phyloP scores from a whole-genome alignment of 2,888 invertebrate genomes.

The Pimpla rufipes region DNA sequence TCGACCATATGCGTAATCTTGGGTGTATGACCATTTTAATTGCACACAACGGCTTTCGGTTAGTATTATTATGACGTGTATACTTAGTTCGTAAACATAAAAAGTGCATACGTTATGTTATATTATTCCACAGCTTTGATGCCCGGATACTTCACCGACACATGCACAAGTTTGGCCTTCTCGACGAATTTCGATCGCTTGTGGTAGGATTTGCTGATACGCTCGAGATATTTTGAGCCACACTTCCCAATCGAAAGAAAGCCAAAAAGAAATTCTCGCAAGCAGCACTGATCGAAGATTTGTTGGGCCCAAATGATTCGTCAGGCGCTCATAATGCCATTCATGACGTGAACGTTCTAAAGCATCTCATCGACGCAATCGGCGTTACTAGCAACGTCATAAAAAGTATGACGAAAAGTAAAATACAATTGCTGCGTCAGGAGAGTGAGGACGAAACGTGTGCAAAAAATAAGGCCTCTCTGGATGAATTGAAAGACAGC shows the following conservation, averaged over 20 bases:
- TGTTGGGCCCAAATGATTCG: neutral
- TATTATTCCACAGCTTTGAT: conserved; percentile 37
- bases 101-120: conserved; percentile 6
- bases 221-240: conserved; percentile 8
- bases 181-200: conserved; percentile 28
- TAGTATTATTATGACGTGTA: conserved; percentile 1
- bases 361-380: conserved; percentile 8
- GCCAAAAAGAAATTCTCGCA: conserved; percentile 15
- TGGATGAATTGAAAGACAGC: conserved; percentile 26
- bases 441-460: conserved; percentile 34
- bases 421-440: neutral
- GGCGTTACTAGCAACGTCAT: neutral
- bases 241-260: conserved; percentile 23
- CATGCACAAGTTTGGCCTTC: conserved; percentile 6
- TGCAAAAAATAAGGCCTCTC: conserved; percentile 23
- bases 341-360: conserved; percentile 2
- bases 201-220: conserved; percentile 31
- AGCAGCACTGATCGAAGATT: conserved; percentile 8
- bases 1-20: conserved; percentile 15
- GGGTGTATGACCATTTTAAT: conserved; percentile 8
- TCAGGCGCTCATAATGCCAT: conserved; percentile 30
- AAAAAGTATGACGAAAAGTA: conserved; percentile 10
- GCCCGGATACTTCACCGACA: conserved; percentile 8
- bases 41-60: conserved; percentile 49
- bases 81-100: neutral